Evolutionary conservation across 2,888 invertebrate species (phyloP), one percentile per base, ranked within the genome.

Genomic region (Tholera decimalis): DNA sequence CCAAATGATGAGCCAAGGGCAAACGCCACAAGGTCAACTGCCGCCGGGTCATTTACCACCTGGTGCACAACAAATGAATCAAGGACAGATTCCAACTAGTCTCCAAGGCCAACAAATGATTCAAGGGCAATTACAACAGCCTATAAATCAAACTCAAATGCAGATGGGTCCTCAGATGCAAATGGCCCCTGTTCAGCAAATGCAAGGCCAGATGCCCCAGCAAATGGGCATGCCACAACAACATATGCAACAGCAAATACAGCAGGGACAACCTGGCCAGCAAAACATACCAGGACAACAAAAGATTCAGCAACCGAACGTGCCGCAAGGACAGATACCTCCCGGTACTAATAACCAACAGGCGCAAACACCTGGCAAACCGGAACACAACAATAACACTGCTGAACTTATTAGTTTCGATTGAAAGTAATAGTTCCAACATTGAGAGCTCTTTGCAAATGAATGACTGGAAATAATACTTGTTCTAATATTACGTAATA

Each of bases 391-490:
- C 74, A 95, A 93, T 72, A 95, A 93, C 67, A 98, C 98, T 3
- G 98, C 97, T 18, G 98, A 98, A 91, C 95, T 98, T 39, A 98
- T 98, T 77, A 97, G 97, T 87, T 98, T 98, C 82, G 98, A 98
- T 95, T 98, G 96, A 96, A 87, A 77, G 37, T 55, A 49, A 59
- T 6, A 8, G 33, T 58, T 55, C 55, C 60, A 18, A 66, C 46
- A 80, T 73, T 62, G 75, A 84, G 73, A 80, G 75, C 85, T 88
- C 80, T 88, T 85, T 88, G 88, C 87, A 83, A 85, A 85, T 70
- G 70, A 73, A 81, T 84, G 88, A 89, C 90, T 88, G 89, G 84
- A 84, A 64, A 72, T 73, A 78, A 70, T 58, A 70, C 50, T 73
- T 77, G 63, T 75, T 78, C 63, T 75, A 67, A 73, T 55, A 62